A percentile compares a stretch with the other conserved stretches of the same genome.
These are phyloP conservation scores for Lota lota DNA, from an alignment of 2,113 vertebrate genomes.

Conservation along the genomic window DNA sequence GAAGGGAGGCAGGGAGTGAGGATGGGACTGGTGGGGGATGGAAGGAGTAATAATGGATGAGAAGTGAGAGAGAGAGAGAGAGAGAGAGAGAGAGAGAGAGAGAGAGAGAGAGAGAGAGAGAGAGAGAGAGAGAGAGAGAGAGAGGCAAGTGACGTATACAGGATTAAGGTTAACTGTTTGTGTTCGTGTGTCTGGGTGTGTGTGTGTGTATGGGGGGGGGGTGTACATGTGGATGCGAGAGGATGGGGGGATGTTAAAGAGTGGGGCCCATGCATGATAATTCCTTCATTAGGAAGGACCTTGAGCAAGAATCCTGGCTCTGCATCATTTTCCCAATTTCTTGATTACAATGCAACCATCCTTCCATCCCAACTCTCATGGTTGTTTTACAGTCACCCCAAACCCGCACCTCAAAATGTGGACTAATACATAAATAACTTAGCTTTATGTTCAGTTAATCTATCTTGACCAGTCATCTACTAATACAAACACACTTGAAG, in stretches of 20 bases:
- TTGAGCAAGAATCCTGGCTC: constrained; percentile 57
- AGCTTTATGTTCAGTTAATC: too few species aligned
- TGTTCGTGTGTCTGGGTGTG: too few species aligned
- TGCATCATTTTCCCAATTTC: constrained; percentile 25
- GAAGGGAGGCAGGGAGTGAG: constrained; percentile 19
- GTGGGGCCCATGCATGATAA: constrained; percentile 62
- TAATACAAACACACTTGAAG: too few species aligned
- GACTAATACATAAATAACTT: too few species aligned
- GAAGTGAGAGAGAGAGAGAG: too few species aligned
- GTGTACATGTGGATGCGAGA: constrained; percentile 4
- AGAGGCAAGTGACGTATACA: background rate
- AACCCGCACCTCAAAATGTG: too few species aligned
- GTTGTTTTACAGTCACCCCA: too few species aligned
- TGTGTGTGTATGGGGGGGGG: background rate
- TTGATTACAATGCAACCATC: background rate
- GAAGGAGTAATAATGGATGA: too few species aligned
- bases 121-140: constrained; percentile 18
- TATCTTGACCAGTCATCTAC: too few species aligned
- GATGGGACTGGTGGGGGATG: background rate
- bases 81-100: too few species aligned
- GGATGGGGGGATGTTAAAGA: constrained; percentile 13
- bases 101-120: too few species aligned
- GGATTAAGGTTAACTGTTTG: too few species aligned
- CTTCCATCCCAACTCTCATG: background rate
- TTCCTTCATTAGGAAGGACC: constrained; percentile 70